Conservation (phyloP, 2,113 vertebrate genomes). For the Pterocles gutturalis region DNA sequence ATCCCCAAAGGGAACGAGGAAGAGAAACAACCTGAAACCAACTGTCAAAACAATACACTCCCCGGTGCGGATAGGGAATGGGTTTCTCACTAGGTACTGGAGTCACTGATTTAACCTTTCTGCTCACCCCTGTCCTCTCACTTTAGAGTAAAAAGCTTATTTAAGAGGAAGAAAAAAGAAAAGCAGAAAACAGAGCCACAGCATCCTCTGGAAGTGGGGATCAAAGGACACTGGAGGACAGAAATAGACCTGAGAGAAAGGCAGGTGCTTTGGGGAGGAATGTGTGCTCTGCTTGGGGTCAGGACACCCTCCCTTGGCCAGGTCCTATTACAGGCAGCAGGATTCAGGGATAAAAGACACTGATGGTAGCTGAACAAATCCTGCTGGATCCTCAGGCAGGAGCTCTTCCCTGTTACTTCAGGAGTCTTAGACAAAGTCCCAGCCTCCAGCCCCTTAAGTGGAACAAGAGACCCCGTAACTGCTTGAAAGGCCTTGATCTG, state of each 20-base stretch:
- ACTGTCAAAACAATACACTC: conserved; percentile 18
- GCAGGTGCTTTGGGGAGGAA: not conserved
- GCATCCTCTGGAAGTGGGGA: not conserved
- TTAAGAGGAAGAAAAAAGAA: not conserved
- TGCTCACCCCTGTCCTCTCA: not conserved
- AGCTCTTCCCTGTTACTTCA: not conserved
- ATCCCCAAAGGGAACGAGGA: not conserved
- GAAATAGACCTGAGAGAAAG: conserved; percentile 22
- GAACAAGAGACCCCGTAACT: not conserved
- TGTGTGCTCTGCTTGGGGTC: not conserved
- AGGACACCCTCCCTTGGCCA: not conserved
- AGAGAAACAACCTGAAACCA: conserved; percentile 8
- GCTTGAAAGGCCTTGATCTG: not conserved
- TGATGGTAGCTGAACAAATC: not conserved
- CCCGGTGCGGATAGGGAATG: not conserved
- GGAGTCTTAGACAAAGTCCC: not conserved
- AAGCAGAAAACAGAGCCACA: not conserved
- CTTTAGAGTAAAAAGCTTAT: not conserved
- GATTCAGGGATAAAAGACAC: not conserved
- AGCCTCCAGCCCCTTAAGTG: not conserved
- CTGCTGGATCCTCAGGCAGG: not conserved
- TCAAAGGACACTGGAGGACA: not conserved
- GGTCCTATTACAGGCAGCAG: not conserved
- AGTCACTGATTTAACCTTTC: conserved; percentile 20
- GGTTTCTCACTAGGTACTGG: not conserved